These are phyloP conservation scores for Pipistrellus pygmaeus DNA, from an alignment of 2,797 vertebrate species.

Conservation along the genomic window DNA sequence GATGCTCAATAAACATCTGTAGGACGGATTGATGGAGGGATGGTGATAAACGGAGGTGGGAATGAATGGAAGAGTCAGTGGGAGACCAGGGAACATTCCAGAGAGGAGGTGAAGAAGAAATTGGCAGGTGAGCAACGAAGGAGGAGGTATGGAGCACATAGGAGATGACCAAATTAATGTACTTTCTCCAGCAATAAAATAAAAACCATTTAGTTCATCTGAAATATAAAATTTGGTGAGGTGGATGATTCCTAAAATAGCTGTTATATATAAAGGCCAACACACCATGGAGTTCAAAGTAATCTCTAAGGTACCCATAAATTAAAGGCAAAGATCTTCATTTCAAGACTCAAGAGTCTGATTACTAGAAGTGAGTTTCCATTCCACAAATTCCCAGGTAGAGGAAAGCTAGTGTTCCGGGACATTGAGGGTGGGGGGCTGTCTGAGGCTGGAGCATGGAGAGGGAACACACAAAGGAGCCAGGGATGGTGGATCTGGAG, in stretches of 20 bases:
- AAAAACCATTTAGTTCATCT: neutral
- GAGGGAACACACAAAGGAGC: neutral
- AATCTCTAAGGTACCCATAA: constrained; percentile 18
- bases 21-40: neutral
- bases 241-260: constrained; percentile 33
- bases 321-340: constrained; percentile 25
- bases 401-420: neutral
- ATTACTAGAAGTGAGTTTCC: neutral
- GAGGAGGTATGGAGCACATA: neutral
- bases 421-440: neutral
- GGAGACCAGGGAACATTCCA: neutral
- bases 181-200: neutral
- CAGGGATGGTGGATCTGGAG: neutral
- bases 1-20: neutral
- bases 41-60: too few species aligned
- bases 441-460: neutral
- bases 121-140: neutral
- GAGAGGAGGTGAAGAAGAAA: neutral
- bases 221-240: constrained; percentile 11
- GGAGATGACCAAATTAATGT: neutral
- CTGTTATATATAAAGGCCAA: neutral
- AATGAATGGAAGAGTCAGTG: neutral
- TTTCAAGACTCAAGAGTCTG: neutral
- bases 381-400: neutral
- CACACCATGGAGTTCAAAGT: neutral